Percentiles rank a stretch among this genome's conserved stretches.
Evolutionary conservation across 2,113 vertebrate genomes (phyloP).

Genomic region (Stigmatopora nigra): DNA sequence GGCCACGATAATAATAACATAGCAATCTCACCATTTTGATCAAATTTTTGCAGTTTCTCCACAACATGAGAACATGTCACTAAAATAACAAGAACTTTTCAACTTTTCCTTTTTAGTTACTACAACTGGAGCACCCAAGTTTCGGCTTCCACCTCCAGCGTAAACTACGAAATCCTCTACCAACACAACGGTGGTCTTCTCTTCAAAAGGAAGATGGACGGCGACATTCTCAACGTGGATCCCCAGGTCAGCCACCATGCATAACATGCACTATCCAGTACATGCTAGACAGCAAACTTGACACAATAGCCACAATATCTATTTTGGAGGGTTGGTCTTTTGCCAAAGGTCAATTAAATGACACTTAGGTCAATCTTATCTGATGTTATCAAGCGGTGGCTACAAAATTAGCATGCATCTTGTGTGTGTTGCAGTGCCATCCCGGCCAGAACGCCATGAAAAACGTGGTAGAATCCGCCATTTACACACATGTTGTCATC

Average conservation of each 20-base stretch:
- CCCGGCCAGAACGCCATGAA: constrained; percentile 72
- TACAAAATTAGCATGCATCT: background rate
- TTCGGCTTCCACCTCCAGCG: constrained; percentile 69
- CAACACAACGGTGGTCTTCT: constrained; percentile 74
- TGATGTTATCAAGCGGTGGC: background rate
- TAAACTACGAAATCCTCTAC: constrained; percentile 79
- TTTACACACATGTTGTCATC: constrained; percentile 76
- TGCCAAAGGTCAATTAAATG: background rate
- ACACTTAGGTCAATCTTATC: background rate
- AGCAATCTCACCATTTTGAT: no score
- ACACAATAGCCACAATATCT: no score
- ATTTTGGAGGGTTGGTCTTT: no score
- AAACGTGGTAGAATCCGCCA: constrained; percentile 65
- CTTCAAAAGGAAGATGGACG: constrained; percentile 77
- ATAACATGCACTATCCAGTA: background rate
- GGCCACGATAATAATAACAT: no score
- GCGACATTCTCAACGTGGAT: constrained; percentile 78
- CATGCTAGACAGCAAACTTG: no score
- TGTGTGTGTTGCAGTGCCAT: constrained; percentile 56
- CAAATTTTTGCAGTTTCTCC: no score
- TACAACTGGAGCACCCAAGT: constrained; percentile 81
- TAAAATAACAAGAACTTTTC: no score
- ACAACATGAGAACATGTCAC: no score
- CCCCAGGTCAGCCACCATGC: constrained; percentile 67
- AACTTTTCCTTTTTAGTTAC: constrained; percentile 63